Conservation (phyloP, 2,113 vertebrate genomes). For the Anarrhichthys ocellatus region DNA sequence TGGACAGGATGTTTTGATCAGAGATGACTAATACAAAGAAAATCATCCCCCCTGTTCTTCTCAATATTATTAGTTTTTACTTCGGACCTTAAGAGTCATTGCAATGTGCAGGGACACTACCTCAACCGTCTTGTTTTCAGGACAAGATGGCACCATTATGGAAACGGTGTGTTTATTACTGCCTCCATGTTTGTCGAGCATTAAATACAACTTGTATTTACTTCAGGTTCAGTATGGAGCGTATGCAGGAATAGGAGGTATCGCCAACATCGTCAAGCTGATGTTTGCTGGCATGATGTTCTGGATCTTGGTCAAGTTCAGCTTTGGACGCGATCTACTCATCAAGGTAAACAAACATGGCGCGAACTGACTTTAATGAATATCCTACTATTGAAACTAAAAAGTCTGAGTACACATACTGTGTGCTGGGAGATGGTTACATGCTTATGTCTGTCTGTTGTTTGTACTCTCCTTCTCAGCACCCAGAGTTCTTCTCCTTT, state of each 20-base stretch:
- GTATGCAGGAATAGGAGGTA: conserved; percentile 87
- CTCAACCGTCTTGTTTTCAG: not conserved
- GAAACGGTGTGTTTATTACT: not conserved
- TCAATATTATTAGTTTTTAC: not conserved
- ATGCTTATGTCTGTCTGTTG: not conserved
- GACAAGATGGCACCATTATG: not conserved
- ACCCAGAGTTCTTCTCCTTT: conserved; percentile 93
- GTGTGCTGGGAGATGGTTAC: conserved; percentile 11
- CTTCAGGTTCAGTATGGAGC: conserved; percentile 93
- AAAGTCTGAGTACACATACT: not conserved
- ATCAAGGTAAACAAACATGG: conserved; percentile 86
- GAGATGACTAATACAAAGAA: not conserved
- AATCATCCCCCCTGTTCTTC: not conserved
- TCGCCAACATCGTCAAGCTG: conserved; percentile 87
- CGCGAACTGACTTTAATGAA: not conserved
- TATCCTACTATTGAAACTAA: not conserved
- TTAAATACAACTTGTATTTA: conserved; percentile 1
- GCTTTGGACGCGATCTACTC: conserved; percentile 92
- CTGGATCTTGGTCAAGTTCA: conserved; percentile 90
- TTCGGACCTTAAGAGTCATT: not conserved
- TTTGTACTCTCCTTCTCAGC: conserved; percentile 75
- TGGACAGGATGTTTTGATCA: not conserved
- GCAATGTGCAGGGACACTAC: not conserved
- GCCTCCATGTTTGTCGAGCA: not conserved
- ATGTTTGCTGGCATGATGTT: conserved; percentile 93